Percentiles rank a stretch among this genome's conserved stretches.
These are phyloP conservation scores for Tetrao urogallus DNA, from an alignment of 2,113 vertebrate genomes.

Conservation along the genomic window DNA sequence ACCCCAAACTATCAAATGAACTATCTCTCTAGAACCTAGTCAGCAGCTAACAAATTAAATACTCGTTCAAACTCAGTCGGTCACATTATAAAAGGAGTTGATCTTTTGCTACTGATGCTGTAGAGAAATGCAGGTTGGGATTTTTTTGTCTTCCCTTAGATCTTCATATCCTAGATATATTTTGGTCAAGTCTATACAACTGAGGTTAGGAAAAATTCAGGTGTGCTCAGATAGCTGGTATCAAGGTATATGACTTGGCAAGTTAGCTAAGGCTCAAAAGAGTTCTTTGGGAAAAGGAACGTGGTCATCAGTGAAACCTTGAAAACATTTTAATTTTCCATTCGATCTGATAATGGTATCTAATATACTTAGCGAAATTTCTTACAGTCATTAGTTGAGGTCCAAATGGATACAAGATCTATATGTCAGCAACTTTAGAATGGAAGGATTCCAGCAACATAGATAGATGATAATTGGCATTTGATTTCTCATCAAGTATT, in stretches of 20 bases:
- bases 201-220: not conserved
- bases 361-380: not conserved
- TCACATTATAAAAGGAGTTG: not conserved
- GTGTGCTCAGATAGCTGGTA: not conserved
- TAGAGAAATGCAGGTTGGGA: not conserved
- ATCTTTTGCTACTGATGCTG: not conserved
- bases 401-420: not conserved
- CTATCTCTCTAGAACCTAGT: not conserved
- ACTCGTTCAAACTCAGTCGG: not conserved
- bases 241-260: not conserved
- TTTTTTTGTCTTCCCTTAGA: not conserved
- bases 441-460: not conserved
- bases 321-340: not conserved
- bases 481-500: not conserved
- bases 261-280: not conserved
- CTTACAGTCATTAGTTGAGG: not conserved
- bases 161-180: fast-evolving
- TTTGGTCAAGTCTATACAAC: not conserved
- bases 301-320: not conserved
- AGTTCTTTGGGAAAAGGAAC: not conserved
- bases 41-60: not conserved
- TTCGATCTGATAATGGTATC: not conserved
- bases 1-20: not conserved
- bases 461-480: not conserved
- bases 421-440: not conserved